Percentiles rank a stretch among this genome's conserved stretches.
phyloP scores from a whole-genome alignment of 2,113 vertebrate species.

The Hippocampus guttulatus region DNA sequence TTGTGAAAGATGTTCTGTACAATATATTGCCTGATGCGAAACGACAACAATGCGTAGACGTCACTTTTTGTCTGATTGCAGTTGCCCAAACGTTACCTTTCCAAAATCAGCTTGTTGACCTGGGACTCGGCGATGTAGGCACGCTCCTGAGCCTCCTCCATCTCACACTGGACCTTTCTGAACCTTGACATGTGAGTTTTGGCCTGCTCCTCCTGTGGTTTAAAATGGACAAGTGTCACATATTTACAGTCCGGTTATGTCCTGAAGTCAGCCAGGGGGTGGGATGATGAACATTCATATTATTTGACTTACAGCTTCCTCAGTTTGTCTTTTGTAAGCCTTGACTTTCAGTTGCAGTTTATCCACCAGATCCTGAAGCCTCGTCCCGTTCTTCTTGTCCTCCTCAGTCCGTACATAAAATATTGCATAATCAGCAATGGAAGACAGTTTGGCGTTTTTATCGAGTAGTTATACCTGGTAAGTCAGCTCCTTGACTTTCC shows the following conservation, averaged over 20 bases:
- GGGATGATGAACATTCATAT: no score
- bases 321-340: no score
- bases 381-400: no score
- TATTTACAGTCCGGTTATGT: background rate
- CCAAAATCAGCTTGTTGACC: constrained; percentile 35
- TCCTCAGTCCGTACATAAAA: no score
- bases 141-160: constrained; percentile 34
- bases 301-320: no score
- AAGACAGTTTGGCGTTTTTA: no score
- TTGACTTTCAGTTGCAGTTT: no score
- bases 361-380: no score
- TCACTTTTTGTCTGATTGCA: background rate
- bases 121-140: constrained; percentile 38
- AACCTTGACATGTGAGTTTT: constrained; percentile 33
- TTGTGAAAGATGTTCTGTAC: no score
- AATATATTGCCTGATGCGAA: background rate
- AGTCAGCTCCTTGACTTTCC: no score
- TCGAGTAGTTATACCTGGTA: no score
- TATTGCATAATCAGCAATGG: no score
- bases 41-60: background rate
- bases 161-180: constrained; percentile 38
- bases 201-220: constrained; percentile 34
- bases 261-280: background rate
- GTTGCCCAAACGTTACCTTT: constrained; percentile 17
- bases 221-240: background rate